Base-by-base conservation (phyloP, 2,113 vertebrate species). In the Burhinus oedicnemus region DNA sequence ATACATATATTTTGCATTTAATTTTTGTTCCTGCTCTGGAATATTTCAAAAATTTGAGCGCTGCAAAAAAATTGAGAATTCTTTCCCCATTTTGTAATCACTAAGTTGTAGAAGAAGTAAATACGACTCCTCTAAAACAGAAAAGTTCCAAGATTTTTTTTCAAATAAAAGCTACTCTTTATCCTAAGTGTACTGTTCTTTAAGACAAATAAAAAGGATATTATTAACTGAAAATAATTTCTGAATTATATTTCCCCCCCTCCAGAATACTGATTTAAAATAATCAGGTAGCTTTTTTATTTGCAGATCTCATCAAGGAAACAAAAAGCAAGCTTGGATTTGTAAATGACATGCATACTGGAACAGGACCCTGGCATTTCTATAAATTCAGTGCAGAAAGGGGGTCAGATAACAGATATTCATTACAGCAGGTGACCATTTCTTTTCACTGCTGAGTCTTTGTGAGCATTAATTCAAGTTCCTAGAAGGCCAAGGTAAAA, bases 211-310 rank as follows among this genome's bases (percentile, higher is more conserved):
- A 32, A 64, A 52, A 76, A 71, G 3, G 3, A 54, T 47, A 32
- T 49, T 68, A 20, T 10, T 54, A 42, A 29, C 8, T 27, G 11
- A 58, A 87, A 75, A 44, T 4, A 20, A 40, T 25, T 82, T 75
- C 26, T 38, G n/a, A 62, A 58, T 54, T 1, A 6, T 58, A 19
- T 66, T 7, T 7, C 3, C 1, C 3, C 8, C 11, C 2, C 5
- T 1, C 18, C 3, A 40, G 4, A 65, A 74, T 26, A 34, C 4
- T 5, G 26, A 57, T 44, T 84, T 36, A 25, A 69, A 80, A 36
- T 58, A 84, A 70, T 34, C 29, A 32, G 8, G 16, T 30, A 69
- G 27, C 20, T 65, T 70, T 83, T 36, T 45, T 75, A 64, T 55
- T 49, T 83, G 30, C 47, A 40, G 32, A 36, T 60, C 22, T 64